These are phyloP conservation scores for Parazoanthus atlanticus DNA, from an alignment of 92 coral and sea anemone genomes.

Conservation along the genomic window DNA sequence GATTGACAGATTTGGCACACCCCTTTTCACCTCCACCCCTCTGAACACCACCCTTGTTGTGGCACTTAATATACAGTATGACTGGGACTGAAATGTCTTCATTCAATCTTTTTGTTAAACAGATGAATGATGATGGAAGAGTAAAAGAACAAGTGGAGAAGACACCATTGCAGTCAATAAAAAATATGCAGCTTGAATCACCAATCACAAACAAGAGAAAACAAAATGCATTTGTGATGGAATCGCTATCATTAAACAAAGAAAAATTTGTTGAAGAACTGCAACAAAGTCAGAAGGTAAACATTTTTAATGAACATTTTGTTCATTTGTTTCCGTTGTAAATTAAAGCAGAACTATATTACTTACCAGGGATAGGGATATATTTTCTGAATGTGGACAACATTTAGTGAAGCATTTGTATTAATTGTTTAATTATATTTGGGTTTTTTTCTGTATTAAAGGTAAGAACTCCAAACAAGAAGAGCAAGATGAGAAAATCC, in stretches of 20 bases:
- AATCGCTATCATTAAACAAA: not conserved
- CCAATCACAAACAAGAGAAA: not conserved
- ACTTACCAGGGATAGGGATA: no score
- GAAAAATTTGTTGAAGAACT: not conserved
- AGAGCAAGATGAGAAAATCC: not conserved
- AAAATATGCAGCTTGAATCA: not conserved
- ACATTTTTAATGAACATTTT: not conserved
- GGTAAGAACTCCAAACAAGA: slow-evolving; percentile 5
- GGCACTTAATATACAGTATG: not conserved
- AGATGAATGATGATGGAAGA: not conserved
- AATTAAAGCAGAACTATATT: no score
- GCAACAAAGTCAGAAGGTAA: not conserved
- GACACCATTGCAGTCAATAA: not conserved
- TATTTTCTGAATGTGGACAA: no score
- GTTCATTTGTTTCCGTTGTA: not conserved
- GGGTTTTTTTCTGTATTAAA: not conserved
- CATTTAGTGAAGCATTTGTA: not conserved
- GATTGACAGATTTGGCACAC: no score
- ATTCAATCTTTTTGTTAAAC: not conserved
- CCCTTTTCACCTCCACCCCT: not conserved
- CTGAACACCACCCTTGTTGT: no score
- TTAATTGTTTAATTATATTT: not conserved
- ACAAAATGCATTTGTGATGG: not conserved
- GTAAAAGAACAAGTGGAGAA: not conserved
- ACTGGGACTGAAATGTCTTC: not conserved